A percentile compares a stretch with the other conserved stretches of the same genome.
Conservation (phyloP, 2,888 invertebrate genomes). For the Nezara viridula region DNA sequence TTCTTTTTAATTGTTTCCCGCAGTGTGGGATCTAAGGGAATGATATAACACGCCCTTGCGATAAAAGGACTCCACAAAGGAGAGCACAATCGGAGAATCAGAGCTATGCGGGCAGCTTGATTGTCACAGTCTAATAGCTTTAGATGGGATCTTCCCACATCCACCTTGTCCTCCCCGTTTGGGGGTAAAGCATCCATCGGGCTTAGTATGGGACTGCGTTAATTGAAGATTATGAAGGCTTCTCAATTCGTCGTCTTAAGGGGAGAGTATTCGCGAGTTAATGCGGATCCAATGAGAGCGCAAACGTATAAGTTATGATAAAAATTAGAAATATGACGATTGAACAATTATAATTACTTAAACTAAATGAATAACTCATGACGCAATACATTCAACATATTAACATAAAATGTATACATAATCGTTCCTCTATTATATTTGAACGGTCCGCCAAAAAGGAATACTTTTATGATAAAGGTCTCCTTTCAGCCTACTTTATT, state of each 20-base stretch:
- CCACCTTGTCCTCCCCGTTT: background rate
- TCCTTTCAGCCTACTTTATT: too few species aligned
- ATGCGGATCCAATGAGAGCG: background rate
- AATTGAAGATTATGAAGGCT: background rate
- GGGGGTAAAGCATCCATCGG: background rate
- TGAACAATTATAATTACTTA: too few species aligned
- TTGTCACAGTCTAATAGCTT: slow-evolving; percentile 32
- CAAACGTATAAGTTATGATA: too few species aligned
- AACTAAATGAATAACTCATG: too few species aligned
- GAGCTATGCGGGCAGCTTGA: slow-evolving; percentile 21
- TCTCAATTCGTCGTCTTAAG: background rate
- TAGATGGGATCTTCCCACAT: slow-evolving; percentile 34
- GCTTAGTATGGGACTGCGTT: background rate
- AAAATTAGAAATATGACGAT: too few species aligned
- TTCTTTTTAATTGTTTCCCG: slow-evolving; percentile 44
- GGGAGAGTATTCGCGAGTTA: background rate
- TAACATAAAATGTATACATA: too few species aligned
- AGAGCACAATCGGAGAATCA: slow-evolving; percentile 35
- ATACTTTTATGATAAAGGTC: too few species aligned
- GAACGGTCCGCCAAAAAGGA: too few species aligned
- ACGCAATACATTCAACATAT: too few species aligned
- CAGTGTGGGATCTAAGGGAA: slow-evolving; percentile 32
- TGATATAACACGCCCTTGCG: slow-evolving; percentile 14
- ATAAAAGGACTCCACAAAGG: slow-evolving; percentile 7
- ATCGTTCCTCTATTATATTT: too few species aligned